Conservation (phyloP, 2,797 vertebrate genomes). For the Melanotaenia pygmaea region DNA sequence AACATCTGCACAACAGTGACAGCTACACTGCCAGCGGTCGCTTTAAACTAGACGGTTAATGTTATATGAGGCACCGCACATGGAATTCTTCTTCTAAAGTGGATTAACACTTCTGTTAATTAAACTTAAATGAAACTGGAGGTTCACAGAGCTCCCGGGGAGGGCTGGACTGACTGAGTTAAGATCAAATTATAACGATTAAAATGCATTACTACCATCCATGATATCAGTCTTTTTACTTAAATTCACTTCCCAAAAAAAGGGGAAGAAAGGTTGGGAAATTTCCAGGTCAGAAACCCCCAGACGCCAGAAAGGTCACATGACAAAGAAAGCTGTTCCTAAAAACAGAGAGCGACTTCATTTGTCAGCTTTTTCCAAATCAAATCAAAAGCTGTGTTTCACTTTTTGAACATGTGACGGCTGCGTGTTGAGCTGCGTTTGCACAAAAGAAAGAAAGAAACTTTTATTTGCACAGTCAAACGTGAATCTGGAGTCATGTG, state of each 20-base stretch:
- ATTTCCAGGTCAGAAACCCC: slow-evolving; percentile 6
- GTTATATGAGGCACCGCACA: slow-evolving; percentile 6
- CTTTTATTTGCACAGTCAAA: slow-evolving; percentile 31
- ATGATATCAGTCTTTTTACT: neutral
- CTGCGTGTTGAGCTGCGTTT: slow-evolving; percentile 13
- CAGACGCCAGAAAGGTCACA: slow-evolving; percentile 28
- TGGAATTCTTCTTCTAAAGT: slow-evolving; percentile 5
- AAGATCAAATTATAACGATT: neutral
- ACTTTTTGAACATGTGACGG: slow-evolving; percentile 42
- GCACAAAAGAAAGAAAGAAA: neutral
- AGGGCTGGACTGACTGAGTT: neutral
- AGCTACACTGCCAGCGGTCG: neutral
- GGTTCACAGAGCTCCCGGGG: neutral
- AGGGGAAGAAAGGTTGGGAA: slow-evolving; percentile 16
- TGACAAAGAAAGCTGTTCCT: slow-evolving; percentile 35
- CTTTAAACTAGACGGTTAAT: slow-evolving; percentile 25
- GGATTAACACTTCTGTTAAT: slow-evolving; percentile 21
- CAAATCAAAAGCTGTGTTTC: slow-evolving; percentile 14
- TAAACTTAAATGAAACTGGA: slow-evolving; percentile 1
- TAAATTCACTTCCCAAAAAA: neutral
- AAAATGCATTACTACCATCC: slow-evolving; percentile 20
- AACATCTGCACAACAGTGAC: slow-evolving; percentile 45
- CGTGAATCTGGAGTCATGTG: slow-evolving; percentile 41
- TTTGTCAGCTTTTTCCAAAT: slow-evolving; percentile 12
- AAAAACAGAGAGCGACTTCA: slow-evolving; percentile 48